Base-by-base conservation (phyloP, 2,888 invertebrate genomes). In the Syrphus vitripennis region DNA sequence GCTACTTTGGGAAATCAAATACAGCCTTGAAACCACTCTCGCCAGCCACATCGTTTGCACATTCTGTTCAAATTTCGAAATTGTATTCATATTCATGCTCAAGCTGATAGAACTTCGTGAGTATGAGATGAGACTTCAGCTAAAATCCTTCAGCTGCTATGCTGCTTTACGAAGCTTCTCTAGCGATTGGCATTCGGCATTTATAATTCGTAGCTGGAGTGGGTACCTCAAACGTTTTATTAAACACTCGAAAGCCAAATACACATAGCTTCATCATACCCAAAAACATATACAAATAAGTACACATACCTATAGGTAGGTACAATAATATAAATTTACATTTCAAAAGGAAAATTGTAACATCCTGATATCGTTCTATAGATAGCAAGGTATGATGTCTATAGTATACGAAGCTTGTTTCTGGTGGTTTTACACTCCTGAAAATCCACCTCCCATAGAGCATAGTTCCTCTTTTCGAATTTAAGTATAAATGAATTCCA, bases 211-310 rank as follows among this genome's bases (percentile, higher is more conserved):
- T 57, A 74, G 61, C 72, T 82, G 86, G 82, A 86, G 86, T 82
- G 82, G 82, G 86, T 86, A 86, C 82, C 86, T 86, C 86, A 86
- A 86, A 86, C 82, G 82, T 86, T 86, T 82, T 86, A 86, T 86
- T 86, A 86, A 86, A 86, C 78, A 81, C 86, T 86, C 86, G 57
- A 67, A 12, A n/a, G 50, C 14, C 7, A 31, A 48, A 34, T 48
- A 67, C 31, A 34, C 67, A 29, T 7, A 45, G 63, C 42, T 61
- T 14, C 31, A 16, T 45, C 63, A 29, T 37, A 1, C 19, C 2
- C 37, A 59, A 24, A 59, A 37, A 59, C 10, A 55, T 4, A 21
- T 29, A 31, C 16, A 42, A 6, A 9, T 19, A 57, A 9, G 5
- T n/a, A 19, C 10, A 21, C 29, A 12, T 12, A 19, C 19, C 0